These are phyloP conservation scores for Syngnathus scovelli DNA, from an alignment of 2,113 vertebrate genomes.

Conservation along the genomic window DNA sequence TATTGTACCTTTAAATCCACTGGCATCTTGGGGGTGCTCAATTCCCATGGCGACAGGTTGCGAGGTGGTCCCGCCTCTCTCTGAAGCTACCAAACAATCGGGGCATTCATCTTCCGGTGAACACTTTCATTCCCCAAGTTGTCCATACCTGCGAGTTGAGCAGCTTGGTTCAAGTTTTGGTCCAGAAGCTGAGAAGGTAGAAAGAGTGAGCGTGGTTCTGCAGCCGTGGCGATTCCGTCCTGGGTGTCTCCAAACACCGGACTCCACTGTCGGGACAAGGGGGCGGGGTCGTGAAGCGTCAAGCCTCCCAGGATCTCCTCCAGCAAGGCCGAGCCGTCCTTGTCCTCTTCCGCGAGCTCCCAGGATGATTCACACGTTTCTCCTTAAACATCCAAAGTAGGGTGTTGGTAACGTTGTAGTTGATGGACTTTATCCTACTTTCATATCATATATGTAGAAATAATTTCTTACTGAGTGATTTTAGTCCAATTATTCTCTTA, in stretches of 20 bases:
- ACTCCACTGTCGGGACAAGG: slow-evolving; percentile 84
- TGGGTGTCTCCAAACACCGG: slow-evolving; percentile 79
- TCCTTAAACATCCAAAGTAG: not conserved
- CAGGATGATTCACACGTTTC: not conserved
- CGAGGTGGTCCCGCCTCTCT: slow-evolving; percentile 56
- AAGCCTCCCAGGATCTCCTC: slow-evolving; percentile 83
- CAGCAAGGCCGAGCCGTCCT: slow-evolving; percentile 79
- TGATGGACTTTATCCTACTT: too few relatives aligned
- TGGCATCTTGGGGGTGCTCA: slow-evolving; percentile 64
- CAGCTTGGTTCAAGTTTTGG: slow-evolving; percentile 78
- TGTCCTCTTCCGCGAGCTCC: slow-evolving; percentile 63
- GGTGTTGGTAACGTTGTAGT: not conserved
- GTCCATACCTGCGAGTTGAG: slow-evolving; percentile 67
- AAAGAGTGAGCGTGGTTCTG: slow-evolving; percentile 75
- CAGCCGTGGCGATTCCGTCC: slow-evolving; percentile 7
- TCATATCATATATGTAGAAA: too few relatives aligned
- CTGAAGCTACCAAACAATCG: not conserved
- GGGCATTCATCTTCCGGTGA: not conserved
- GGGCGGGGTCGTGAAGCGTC: slow-evolving; percentile 79
- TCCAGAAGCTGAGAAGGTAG: slow-evolving; percentile 91
- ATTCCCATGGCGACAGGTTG: slow-evolving; percentile 52
- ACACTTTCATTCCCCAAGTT: not conserved
- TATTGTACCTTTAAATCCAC: slow-evolving; percentile 68
- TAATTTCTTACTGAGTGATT: not conserved
- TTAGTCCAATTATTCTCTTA: too few relatives aligned